Conservation (phyloP, 2,113 vertebrate genomes). For the Malurus cyaneus region DNA sequence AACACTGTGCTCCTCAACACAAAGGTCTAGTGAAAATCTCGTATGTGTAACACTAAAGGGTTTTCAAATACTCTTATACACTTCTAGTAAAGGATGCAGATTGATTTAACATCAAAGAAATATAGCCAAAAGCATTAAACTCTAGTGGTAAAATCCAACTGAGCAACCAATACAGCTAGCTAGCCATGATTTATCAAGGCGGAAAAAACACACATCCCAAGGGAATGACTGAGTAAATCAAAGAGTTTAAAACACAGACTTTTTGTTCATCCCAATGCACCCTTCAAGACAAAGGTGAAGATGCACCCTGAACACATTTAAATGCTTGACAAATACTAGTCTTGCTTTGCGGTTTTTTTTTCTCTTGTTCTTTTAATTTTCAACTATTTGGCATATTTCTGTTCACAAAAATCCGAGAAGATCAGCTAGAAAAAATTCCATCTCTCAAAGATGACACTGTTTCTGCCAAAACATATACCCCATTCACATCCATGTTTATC, state of each 20-base stretch:
- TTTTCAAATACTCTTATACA: not conserved
- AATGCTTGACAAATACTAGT: not conserved
- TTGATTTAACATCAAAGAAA: not conserved
- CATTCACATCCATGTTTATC: not conserved
- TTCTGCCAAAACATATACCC: not conserved
- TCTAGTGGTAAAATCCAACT: not conserved
- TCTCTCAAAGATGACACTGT: not conserved
- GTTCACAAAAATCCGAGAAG: not conserved
- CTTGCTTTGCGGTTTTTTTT: not conserved
- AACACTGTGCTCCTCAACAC: not conserved
- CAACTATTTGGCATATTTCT: not conserved
- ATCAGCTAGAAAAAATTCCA: not conserved
- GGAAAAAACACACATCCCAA: not conserved
- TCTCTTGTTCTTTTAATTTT: not conserved
- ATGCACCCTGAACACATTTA: not conserved
- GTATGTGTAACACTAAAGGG: rapidly evolving
- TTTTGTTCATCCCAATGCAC: not conserved
- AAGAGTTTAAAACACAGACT: not conserved
- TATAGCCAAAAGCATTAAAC: not conserved
- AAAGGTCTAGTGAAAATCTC: not conserved
- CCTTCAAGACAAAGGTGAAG: not conserved
- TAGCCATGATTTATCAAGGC: not conserved
- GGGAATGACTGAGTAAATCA: not conserved
- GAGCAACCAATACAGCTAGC: not conserved
- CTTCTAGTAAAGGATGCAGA: not conserved